phyloP scores from a whole-genome alignment of 2,888 invertebrate genomes.

The Spisula subtruncata region DNA sequence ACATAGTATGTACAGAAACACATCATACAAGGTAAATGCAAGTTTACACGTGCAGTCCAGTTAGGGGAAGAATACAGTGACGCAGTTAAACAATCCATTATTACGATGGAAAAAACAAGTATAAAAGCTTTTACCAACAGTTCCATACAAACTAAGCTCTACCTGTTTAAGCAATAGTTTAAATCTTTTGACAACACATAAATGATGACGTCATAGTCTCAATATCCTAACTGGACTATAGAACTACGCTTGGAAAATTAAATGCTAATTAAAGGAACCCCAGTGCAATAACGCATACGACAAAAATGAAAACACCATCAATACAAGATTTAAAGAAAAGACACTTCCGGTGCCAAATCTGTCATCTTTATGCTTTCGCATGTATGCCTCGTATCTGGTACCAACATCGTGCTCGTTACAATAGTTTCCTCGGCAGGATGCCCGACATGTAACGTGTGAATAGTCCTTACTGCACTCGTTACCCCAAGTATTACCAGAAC shows the following conservation, averaged over 20 bases:
- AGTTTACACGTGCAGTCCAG: too few species aligned
- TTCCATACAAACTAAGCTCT: too few species aligned
- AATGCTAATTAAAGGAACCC: neutral
- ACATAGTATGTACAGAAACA: too few species aligned
- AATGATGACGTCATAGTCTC: too few species aligned
- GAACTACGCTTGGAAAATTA: neutral
- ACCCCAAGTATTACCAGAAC: constrained; percentile 63
- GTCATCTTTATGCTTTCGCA: constrained; percentile 38
- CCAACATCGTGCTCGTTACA: constrained; percentile 58
- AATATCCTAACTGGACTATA: too few species aligned
- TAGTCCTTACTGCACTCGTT: constrained; percentile 56
- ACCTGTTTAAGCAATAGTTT: too few species aligned
- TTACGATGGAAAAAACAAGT: too few species aligned
- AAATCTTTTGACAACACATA: too few species aligned
- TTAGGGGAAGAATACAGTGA: too few species aligned
- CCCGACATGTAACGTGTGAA: constrained; percentile 55
- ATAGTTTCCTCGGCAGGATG: constrained; percentile 63
- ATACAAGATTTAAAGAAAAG: neutral
- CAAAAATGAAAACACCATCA: neutral
- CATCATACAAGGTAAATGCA: too few species aligned
- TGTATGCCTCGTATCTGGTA: constrained; percentile 43
- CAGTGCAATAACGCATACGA: neutral
- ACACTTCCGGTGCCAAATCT: neutral
- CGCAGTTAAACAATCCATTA: too few species aligned
- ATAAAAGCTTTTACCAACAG: too few species aligned